These are phyloP conservation scores for Andrena minutula DNA, from an alignment of 2,888 invertebrate genomes.

Conservation along the genomic window DNA sequence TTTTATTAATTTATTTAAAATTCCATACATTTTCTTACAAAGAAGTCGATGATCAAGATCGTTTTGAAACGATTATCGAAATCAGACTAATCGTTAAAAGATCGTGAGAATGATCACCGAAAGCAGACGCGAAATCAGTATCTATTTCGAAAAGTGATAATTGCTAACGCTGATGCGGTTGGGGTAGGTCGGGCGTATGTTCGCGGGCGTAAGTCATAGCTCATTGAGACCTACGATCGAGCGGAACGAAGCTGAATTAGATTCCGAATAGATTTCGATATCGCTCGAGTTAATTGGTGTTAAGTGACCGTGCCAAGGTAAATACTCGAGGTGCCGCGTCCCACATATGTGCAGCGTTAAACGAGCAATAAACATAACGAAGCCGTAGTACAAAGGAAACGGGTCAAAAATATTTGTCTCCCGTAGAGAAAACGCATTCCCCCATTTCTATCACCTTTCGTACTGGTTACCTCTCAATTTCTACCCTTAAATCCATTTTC, in stretches of 20 bases:
- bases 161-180: slow-evolving; percentile 15
- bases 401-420: slow-evolving; percentile 35
- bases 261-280: slow-evolving; percentile 47
- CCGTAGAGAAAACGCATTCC: too few species aligned
- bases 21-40: too few species aligned
- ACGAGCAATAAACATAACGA: slow-evolving; percentile 16
- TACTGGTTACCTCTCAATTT: too few species aligned
- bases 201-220: slow-evolving; percentile 10
- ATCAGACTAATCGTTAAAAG: too few species aligned
- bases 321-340: slow-evolving; percentile 38
- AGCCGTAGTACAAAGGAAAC: slow-evolving; percentile 9
- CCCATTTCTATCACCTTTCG: too few species aligned
- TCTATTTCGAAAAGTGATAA: slow-evolving; percentile 16
- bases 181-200: slow-evolving; percentile 18
- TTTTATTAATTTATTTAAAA: too few species aligned
- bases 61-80: too few species aligned
- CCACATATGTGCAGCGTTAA: slow-evolving; percentile 32
- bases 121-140: background rate
- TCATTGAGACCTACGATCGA: slow-evolving; percentile 10
- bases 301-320: slow-evolving; percentile 48
- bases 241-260: slow-evolving; percentile 20
- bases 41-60: too few species aligned
- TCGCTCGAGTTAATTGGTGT: slow-evolving; percentile 56
- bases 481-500: too few species aligned
- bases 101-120: background rate